Evolutionary conservation across 2,888 invertebrate genomes (phyloP).

Genomic region (Cyaniris semiargus): DNA sequence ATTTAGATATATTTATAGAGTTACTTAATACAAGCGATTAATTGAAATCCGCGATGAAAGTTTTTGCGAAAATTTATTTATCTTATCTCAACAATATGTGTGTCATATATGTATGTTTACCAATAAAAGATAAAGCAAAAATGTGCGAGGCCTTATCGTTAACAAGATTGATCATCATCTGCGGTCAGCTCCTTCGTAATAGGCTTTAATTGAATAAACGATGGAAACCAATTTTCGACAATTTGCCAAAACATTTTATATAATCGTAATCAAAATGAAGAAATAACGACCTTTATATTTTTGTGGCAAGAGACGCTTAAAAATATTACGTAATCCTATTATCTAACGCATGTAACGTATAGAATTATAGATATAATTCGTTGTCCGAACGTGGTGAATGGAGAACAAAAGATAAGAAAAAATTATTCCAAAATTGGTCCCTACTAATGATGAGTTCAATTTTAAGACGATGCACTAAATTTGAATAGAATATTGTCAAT

Average conservation of each 20-base stretch:
- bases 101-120: neutral
- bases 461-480: neutral
- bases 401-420: neutral
- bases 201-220: neutral
- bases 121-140: neutral
- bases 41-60: too few species aligned
- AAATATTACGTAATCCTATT: conserved; percentile 19
- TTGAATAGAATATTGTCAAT: neutral
- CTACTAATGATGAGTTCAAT: neutral
- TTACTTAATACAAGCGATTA: too few species aligned
- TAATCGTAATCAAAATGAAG: conserved; percentile 15
- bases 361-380: neutral
- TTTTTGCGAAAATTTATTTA: neutral
- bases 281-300: conserved; percentile 26
- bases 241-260: conserved; percentile 25
- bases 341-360: conserved; percentile 7
- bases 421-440: neutral
- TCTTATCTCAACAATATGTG: neutral
- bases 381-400: neutral
- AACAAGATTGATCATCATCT: neutral
- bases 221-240: neutral
- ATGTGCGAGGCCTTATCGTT: neutral
- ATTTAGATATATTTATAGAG: too few species aligned
- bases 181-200: neutral
- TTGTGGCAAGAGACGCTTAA: conserved; percentile 6